Conservation (phyloP, 2,113 vertebrate genomes). For the Empidonax traillii region DNA sequence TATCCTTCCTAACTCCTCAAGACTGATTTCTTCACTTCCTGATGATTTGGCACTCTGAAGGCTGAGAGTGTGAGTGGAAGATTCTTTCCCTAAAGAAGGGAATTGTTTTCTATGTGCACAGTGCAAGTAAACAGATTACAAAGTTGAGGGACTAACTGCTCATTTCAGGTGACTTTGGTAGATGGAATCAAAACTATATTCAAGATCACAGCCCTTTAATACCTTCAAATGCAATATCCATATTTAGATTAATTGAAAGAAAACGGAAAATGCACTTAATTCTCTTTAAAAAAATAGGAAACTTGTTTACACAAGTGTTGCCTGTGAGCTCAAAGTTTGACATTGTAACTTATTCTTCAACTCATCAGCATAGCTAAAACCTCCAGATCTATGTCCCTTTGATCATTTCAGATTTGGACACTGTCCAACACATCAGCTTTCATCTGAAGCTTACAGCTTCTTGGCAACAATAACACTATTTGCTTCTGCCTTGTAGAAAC, state of each 20-base stretch:
- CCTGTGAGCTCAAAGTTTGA: background rate
- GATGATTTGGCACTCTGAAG: background rate
- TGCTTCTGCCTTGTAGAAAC: background rate
- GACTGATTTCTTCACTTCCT: background rate
- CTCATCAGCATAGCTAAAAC: background rate
- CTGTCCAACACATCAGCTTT: background rate
- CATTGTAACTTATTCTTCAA: background rate
- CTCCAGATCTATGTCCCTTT: background rate
- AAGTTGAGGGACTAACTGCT: background rate
- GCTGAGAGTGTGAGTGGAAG: background rate
- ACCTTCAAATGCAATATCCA: background rate
- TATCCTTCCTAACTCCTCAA: background rate
- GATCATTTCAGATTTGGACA: conserved; percentile 24
- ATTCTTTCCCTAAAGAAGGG: background rate
- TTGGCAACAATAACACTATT: conserved; percentile 6
- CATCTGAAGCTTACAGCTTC: background rate
- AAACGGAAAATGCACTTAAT: background rate
- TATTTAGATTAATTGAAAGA: background rate
- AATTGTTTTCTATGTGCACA: background rate
- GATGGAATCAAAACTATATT: background rate
- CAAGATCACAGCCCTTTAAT: background rate
- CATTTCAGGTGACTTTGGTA: background rate
- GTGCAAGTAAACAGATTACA: background rate
- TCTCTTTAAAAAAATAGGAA: background rate
- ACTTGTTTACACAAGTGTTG: background rate